phyloP scores from a whole-genome alignment of 2,113 vertebrate species.

The Danionella cerebrum region DNA sequence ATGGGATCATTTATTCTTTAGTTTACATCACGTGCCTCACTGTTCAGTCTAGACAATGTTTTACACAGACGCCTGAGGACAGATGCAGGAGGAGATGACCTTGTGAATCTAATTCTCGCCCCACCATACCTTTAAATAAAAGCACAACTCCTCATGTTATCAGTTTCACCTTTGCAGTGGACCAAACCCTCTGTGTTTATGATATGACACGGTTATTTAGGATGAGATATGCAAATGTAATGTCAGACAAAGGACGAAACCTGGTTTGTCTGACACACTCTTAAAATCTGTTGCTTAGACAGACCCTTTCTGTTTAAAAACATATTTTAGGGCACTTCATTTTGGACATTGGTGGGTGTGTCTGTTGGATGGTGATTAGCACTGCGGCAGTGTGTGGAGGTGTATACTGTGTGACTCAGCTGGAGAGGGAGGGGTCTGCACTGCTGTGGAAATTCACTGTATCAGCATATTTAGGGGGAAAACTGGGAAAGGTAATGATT shows the following conservation, averaged over 20 bases:
- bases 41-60: background rate
- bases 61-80: background rate
- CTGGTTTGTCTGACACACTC: background rate
- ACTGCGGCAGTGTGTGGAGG: constrained; percentile 16
- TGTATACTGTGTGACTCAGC: background rate
- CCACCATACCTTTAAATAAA: background rate
- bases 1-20: background rate
- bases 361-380: constrained; percentile 1
- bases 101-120: no score
- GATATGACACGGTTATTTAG: background rate
- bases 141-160: background rate
- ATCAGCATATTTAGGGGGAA: background rate
- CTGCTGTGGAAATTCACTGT: background rate
- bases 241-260: background rate
- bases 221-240: background rate
- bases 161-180: background rate
- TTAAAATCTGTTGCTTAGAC: background rate
- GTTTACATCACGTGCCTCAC: background rate
- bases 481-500: background rate
- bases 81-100: no score
- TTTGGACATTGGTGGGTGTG: background rate
- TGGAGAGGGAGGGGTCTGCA: background rate
- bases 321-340: background rate
- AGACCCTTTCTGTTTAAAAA: background rate
- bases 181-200: background rate